These are phyloP conservation scores for Furnarius figulus DNA, from an alignment of 2,113 vertebrate genomes.

Conservation along the genomic window DNA sequence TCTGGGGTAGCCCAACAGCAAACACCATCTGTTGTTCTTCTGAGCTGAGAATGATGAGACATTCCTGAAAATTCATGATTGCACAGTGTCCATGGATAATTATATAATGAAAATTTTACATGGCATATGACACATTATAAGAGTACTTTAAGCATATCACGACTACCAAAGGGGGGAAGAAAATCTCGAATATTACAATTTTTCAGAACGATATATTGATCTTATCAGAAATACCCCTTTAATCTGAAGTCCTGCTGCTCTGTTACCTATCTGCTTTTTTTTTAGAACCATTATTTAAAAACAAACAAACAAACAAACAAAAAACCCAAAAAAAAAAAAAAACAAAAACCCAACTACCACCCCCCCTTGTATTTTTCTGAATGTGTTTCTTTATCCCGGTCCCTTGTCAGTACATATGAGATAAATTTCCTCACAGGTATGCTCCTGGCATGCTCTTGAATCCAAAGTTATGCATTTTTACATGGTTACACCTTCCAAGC, in stretches of 20 bases:
- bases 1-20: background rate
- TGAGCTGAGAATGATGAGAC: background rate
- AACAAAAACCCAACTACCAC: background rate
- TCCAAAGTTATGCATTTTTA: background rate
- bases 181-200: background rate
- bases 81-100: background rate
- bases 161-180: background rate
- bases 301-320: background rate
- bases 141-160: background rate
- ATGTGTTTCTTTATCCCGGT: background rate
- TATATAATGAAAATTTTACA: background rate
- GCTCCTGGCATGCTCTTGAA: background rate
- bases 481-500: background rate
- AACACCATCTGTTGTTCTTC: background rate
- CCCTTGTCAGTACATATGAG: background rate
- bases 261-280: background rate
- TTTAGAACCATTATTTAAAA: background rate
- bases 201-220: background rate
- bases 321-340: background rate
- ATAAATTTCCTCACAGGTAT: background rate
- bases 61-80: background rate
- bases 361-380: fast-evolving
- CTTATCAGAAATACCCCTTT: background rate
- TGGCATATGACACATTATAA: background rate
- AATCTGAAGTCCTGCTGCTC: background rate